Evolutionary conservation across 2,888 invertebrate genomes (phyloP).

Genomic region (Drosophila paracracens): DNA sequence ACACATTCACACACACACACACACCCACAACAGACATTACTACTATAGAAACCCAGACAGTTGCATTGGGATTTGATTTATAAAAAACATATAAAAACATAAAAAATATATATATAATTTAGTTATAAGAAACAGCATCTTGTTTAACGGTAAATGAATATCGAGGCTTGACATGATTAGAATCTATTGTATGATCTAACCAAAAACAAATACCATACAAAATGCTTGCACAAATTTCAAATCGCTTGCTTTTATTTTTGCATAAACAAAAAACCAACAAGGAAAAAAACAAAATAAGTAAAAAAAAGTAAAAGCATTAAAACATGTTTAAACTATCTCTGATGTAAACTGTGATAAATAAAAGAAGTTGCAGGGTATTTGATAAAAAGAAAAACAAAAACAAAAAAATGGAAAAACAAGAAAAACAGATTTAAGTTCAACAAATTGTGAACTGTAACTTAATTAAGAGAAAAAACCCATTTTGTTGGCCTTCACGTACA

Average conservation of each 20-base stretch:
- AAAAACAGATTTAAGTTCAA: conserved; percentile 58
- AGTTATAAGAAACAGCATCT: conserved; percentile 37
- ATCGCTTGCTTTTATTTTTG: conserved; percentile 72
- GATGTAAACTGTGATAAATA: conserved; percentile 84
- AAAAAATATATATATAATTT: conserved; percentile 11
- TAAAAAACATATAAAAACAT: not conserved
- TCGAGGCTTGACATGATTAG: conserved; percentile 31
- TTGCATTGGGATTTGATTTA: conserved; percentile 33
- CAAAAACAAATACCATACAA: conserved; percentile 41
- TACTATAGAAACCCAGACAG: conserved; percentile 18
- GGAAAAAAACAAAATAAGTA: conserved; percentile 22
- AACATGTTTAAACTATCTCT: conserved; percentile 82
- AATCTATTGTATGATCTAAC: conserved; percentile 36
- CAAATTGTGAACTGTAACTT: conserved; percentile 59
- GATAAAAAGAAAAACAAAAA: conserved; percentile 66
- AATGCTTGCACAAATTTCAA: conserved; percentile 80
- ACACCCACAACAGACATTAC: not conserved
- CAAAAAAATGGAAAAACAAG: conserved; percentile 46
- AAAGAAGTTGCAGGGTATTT: conserved; percentile 84
- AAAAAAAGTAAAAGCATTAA: conserved; percentile 16
- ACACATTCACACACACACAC: conserved; percentile 5
- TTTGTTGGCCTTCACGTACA: conserved; percentile 34
- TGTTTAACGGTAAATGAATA: conserved; percentile 28
- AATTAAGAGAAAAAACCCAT: conserved; percentile 30
- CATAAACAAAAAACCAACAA: conserved; percentile 32